A percentile compares a stretch with the other conserved stretches of the same genome.
Conservation (phyloP, 2,113 vertebrate genomes). For the Phylloscopus trochilus region DNA sequence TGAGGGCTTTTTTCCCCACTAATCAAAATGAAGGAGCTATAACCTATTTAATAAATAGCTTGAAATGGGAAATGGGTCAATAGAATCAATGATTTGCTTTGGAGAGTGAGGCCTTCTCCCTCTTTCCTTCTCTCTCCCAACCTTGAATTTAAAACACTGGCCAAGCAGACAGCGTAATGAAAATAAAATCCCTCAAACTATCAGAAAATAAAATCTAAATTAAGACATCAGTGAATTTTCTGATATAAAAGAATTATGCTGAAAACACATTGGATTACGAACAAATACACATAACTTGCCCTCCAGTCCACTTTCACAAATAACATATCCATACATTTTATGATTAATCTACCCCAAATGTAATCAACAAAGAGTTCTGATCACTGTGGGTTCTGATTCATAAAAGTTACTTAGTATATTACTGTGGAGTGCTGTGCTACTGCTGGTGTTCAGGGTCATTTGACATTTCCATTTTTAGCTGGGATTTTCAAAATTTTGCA, state of each 20-base stretch:
- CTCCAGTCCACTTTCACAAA: constrained; percentile 13
- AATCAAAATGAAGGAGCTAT: constrained; percentile 56
- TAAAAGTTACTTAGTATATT: background rate
- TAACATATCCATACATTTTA: background rate
- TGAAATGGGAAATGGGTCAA: constrained; percentile 41
- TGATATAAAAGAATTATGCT: constrained; percentile 50
- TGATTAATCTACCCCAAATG: background rate
- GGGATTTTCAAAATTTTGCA: background rate
- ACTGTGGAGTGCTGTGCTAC: background rate
- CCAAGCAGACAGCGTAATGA: constrained; percentile 51
- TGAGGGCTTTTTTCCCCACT: background rate
- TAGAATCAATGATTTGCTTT: constrained; percentile 55
- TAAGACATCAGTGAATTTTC: constrained; percentile 12
- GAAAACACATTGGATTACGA: constrained; percentile 22
- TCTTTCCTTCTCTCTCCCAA: background rate
- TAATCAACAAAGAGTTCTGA: background rate
- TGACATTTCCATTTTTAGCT: background rate
- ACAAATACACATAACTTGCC: background rate
- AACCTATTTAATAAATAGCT: constrained; percentile 59
- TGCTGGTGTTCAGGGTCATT: background rate
- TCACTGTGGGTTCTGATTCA: background rate
- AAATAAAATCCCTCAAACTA: constrained; percentile 55
- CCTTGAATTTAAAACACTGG: constrained; percentile 49
- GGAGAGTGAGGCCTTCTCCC: background rate
- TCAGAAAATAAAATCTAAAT: constrained; percentile 53